Evolutionary conservation across 1,140 invertebrate genomes (phyloP).

Genomic region (Eubasilissa regina): DNA sequence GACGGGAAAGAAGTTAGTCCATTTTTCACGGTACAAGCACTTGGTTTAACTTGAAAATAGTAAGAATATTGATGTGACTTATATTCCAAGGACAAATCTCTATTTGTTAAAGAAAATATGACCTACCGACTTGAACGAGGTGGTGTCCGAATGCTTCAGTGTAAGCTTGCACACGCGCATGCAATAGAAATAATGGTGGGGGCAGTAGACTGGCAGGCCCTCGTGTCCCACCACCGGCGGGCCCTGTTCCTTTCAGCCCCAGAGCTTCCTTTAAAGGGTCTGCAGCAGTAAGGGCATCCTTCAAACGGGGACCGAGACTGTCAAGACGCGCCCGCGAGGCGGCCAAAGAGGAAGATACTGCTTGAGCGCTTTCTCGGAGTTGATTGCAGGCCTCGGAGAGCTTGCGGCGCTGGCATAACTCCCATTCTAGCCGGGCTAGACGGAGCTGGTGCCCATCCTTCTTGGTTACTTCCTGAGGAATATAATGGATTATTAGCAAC

Average conservation of each 20-base stretch:
- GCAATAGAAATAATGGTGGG: conserved; percentile 89
- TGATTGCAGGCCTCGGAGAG: conserved; percentile 84
- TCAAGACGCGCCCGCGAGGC: conserved; percentile 86
- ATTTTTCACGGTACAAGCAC: no score
- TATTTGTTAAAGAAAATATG: background rate
- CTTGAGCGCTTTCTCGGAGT: conserved; percentile 84
- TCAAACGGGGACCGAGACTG: conserved; percentile 86
- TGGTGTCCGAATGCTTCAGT: conserved; percentile 82
- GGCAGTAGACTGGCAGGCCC: conserved; percentile 83
- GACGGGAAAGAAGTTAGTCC: no score
- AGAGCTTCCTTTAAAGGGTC: conserved; percentile 93
- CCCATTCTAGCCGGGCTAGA: conserved; percentile 92
- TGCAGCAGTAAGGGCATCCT: conserved; percentile 79
- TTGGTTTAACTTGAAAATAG: no score
- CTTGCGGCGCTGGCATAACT: conserved; percentile 91
- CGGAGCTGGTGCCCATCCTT: conserved; percentile 85
- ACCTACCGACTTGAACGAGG: conserved; percentile 67
- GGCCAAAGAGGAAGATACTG: conserved; percentile 82
- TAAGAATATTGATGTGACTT: no score
- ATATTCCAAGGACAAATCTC: background rate
- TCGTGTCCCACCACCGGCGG: conserved; percentile 71
- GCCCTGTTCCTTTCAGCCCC: conserved; percentile 82
- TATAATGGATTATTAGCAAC: conserved; percentile 44
- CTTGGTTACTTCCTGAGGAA: conserved; percentile 77
- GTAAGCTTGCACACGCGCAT: conserved; percentile 89